Percentiles rank a stretch among this genome's conserved stretches.
Evolutionary conservation across 2,888 invertebrate genomes (phyloP).

Genomic region (Mechanitis messenoides): DNA sequence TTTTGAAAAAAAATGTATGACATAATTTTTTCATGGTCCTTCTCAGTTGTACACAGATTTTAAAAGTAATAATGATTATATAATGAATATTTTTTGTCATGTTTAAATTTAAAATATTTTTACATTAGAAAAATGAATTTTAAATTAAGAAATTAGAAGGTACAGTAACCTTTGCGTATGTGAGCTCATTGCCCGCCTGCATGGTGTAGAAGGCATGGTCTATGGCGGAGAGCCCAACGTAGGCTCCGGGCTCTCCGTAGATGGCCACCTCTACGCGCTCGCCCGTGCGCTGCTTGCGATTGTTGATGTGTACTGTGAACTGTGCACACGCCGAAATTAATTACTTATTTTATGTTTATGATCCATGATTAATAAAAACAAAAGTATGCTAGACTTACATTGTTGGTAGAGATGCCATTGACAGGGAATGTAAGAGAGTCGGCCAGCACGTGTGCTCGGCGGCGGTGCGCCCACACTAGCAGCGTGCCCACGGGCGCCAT

Average conservation of each 20-base stretch:
- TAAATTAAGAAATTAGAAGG: too few species aligned
- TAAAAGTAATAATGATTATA: too few species aligned
- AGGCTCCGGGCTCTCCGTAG: constrained; percentile 95
- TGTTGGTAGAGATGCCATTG: constrained; percentile 94
- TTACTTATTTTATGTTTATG: too few species aligned
- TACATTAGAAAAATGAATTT: too few species aligned
- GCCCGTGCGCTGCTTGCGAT: constrained; percentile 94
- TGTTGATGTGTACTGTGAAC: constrained; percentile 92
- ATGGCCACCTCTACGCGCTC: constrained; percentile 95
- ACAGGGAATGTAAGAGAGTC: constrained; percentile 98
- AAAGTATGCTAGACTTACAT: constrained; percentile 66
- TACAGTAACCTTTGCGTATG: constrained; percentile 83
- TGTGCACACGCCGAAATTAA: constrained; percentile 35
- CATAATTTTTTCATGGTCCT: too few species aligned
- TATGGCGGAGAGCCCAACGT: constrained; percentile 93
- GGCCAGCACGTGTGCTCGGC: constrained; percentile 89
- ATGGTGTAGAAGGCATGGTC: constrained; percentile 93
- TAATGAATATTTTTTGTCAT: too few species aligned
- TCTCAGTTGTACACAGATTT: too few species aligned
- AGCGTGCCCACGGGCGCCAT: constrained; percentile 96
- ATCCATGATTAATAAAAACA: background rate
- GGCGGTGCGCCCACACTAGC: constrained; percentile 90
- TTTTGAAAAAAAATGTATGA: too few species aligned
- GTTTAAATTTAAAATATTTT: too few species aligned
- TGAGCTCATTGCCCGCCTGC: constrained; percentile 94